Evolutionary conservation across 2,113 vertebrate species (phyloP).

Genomic region (Triplophysa siluroides): DNA sequence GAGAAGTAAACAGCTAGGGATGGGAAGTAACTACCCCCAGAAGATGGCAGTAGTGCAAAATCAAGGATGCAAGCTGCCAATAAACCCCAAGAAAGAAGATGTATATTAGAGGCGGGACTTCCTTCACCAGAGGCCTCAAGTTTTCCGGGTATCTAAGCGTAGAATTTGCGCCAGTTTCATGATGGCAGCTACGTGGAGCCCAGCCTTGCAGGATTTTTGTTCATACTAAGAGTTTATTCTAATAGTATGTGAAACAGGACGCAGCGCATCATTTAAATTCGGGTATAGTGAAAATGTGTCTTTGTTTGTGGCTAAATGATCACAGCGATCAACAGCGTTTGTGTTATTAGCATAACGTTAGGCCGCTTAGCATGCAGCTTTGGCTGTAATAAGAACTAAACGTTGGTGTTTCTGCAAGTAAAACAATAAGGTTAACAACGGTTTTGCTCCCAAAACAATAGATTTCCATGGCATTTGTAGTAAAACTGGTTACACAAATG

Average conservation of each 20-base stretch:
- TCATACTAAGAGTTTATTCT: slow-evolving; percentile 41
- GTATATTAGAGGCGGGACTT: too few relatives aligned
- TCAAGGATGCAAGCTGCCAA: too few relatives aligned
- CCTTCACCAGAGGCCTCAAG: too few relatives aligned
- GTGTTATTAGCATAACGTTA: neutral
- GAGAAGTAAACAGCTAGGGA: too few relatives aligned
- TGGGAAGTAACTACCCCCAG: too few relatives aligned
- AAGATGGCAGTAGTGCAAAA: too few relatives aligned
- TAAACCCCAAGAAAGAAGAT: too few relatives aligned
- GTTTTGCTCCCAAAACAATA: too few relatives aligned
- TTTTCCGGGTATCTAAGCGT: neutral
- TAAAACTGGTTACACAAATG: too few relatives aligned
- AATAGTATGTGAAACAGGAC: slow-evolving; percentile 67
- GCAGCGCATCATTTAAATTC: slow-evolving; percentile 67
- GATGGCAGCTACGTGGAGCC: slow-evolving; percentile 65
- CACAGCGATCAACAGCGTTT: neutral
- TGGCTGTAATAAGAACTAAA: neutral
- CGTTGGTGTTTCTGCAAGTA: neutral
- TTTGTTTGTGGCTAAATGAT: neutral
- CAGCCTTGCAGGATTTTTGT: slow-evolving; percentile 62
- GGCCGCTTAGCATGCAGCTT: slow-evolving; percentile 4
- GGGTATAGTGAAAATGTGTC: slow-evolving; percentile 62
- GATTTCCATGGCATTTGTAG: too few relatives aligned
- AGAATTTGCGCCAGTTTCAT: slow-evolving; percentile 54
- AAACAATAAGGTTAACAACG: too few relatives aligned